These are phyloP conservation scores for Condylura cristata DNA, from an alignment of 2,113 vertebrate genomes.

Conservation along the genomic window DNA sequence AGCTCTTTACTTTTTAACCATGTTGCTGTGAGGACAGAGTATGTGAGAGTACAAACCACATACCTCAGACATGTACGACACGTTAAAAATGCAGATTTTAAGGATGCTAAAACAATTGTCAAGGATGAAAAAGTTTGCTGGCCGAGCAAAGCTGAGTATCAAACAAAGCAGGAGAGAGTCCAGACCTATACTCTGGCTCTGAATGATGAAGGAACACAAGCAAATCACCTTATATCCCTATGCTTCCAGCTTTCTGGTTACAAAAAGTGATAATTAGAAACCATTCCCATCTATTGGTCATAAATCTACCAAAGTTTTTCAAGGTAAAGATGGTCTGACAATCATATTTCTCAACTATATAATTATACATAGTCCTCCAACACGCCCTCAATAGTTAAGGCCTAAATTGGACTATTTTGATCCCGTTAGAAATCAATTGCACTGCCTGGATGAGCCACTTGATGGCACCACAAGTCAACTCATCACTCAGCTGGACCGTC, in stretches of 20 bases:
- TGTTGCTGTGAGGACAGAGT: not conserved
- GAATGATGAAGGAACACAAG: not conserved
- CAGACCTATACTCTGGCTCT: not conserved
- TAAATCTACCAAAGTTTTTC: not conserved
- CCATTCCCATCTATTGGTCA: not conserved
- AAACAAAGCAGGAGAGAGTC: not conserved
- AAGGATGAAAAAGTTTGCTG: not conserved
- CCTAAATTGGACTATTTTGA: not conserved
- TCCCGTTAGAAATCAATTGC: slow-evolving; percentile 6
- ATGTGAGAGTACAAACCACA: not conserved
- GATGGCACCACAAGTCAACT: slow-evolving; percentile 66
- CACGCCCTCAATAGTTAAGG: no score
- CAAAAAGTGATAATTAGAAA: not conserved
- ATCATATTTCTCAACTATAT: not conserved
- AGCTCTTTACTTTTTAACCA: not conserved
- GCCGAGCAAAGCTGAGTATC: not conserved
- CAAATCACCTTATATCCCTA: not conserved
- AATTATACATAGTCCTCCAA: not conserved
- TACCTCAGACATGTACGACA: not conserved
- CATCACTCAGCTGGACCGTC: not conserved
- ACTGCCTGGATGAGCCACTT: slow-evolving; percentile 63
- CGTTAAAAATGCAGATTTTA: not conserved
- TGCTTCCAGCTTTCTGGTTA: not conserved
- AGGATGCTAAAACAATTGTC: not conserved
- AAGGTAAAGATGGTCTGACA: not conserved